phyloP scores from a whole-genome alignment of 2,888 invertebrate species.

The Chrysolina oricalcia region DNA sequence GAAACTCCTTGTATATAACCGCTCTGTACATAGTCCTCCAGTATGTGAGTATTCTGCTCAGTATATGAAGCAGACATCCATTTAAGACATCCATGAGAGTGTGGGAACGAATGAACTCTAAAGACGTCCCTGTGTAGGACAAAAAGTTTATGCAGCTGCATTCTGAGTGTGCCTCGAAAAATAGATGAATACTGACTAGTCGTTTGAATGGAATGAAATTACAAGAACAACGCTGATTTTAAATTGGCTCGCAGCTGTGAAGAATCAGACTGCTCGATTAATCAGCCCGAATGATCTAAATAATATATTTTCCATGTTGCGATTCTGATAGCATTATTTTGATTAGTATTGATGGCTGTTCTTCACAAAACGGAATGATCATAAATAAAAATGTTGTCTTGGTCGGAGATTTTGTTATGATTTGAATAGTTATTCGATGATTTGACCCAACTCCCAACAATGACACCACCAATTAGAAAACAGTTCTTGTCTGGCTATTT shows the following conservation, averaged over 20 bases:
- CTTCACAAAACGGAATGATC: neutral
- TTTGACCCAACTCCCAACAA: no score
- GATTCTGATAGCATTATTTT: slow-evolving; percentile 2
- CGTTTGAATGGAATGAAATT: slow-evolving; percentile 18
- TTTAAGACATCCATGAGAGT: neutral
- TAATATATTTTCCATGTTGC: slow-evolving; percentile 11
- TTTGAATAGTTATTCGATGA: no score
- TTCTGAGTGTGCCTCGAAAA: slow-evolving; percentile 12
- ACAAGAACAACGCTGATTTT: slow-evolving; percentile 22
- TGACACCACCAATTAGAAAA: no score
- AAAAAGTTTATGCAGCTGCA: slow-evolving; percentile 24
- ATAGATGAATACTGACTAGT: slow-evolving; percentile 14
- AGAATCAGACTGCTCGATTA: slow-evolving; percentile 17
- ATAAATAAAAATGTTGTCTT: no score
- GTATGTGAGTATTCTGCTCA: no score
- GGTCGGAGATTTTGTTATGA: no score
- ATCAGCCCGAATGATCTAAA: slow-evolving; percentile 12
- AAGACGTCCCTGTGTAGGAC: neutral
- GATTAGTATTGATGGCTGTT: slow-evolving; percentile 3
- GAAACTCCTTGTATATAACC: no score
- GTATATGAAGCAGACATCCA: no score
- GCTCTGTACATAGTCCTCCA: no score
- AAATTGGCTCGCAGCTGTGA: slow-evolving; percentile 24
- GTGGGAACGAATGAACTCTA: neutral
- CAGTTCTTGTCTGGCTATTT: no score